Percentiles rank a stretch among this genome's conserved stretches.
Conservation (phyloP, 2,797 vertebrate genomes). For the Perodicticus potto region DNA sequence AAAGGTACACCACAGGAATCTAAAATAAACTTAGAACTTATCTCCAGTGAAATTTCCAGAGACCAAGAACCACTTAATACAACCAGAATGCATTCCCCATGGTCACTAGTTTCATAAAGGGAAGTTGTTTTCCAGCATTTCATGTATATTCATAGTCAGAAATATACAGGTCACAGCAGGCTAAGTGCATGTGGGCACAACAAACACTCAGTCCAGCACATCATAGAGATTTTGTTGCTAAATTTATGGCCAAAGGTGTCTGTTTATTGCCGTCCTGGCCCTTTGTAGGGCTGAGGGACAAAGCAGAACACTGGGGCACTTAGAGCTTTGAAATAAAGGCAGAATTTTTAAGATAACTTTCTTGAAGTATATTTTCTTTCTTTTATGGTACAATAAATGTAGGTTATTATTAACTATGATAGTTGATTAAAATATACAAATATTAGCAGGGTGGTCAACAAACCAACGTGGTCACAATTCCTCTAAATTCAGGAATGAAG, state of each 20-base stretch:
- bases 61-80: accelerated
- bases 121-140: neutral
- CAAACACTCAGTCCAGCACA: neutral
- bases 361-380: neutral
- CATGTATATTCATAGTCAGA: neutral
- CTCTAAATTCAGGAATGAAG: neutral
- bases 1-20: too few species aligned
- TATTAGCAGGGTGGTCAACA: neutral
- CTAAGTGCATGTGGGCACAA: neutral
- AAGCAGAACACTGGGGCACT: neutral
- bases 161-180: accelerated
- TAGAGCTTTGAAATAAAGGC: neutral
- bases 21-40: neutral
- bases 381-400: neutral
- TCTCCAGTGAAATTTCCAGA: neutral
- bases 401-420: neutral
- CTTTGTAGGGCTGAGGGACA: neutral
- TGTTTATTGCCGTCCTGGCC: neutral
- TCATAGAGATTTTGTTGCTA: neutral
- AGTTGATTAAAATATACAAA: neutral
- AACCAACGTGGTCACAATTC: accelerated
- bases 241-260: too few species aligned
- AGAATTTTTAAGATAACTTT: neutral
- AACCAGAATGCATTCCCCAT: neutral
- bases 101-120: neutral